These are phyloP conservation scores for Metopolophium dirhodum DNA, from an alignment of 1,140 invertebrate genomes.

Conservation along the genomic window DNA sequence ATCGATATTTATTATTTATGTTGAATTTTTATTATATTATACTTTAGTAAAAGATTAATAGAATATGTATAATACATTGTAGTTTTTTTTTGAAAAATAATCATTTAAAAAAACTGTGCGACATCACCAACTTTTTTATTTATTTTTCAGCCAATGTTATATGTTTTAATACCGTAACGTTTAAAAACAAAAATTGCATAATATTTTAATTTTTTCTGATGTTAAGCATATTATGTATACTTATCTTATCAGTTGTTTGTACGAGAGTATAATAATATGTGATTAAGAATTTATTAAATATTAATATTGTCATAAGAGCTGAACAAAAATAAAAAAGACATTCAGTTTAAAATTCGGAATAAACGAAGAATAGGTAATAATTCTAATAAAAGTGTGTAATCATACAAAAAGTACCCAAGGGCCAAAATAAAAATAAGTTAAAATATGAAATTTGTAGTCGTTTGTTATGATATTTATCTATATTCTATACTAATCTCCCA, in stretches of 20 bases:
- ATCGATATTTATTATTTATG: background rate
- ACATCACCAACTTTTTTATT: too few species aligned
- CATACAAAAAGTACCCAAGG: background rate
- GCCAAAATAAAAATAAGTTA: background rate
- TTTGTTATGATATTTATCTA: background rate
- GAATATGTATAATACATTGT: background rate
- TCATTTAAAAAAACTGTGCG: too few species aligned
- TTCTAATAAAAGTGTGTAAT: background rate
- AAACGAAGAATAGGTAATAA: background rate
- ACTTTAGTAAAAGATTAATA: background rate
- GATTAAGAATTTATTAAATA: background rate
- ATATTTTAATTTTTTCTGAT: background rate
- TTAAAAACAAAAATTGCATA: background rate
- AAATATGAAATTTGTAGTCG: background rate
- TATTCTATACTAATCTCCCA: too few species aligned
- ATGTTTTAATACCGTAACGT: too few species aligned
- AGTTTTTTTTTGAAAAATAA: too few species aligned
- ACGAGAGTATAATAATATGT: background rate
- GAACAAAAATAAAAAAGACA: background rate
- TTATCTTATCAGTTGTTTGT: conserved; percentile 8
- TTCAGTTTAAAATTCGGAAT: background rate
- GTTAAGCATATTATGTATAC: background rate
- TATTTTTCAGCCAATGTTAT: too few species aligned
- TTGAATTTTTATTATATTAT: background rate
- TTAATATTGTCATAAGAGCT: background rate